Evolutionary conservation across 2,113 vertebrate genomes (phyloP).

Genomic region (Siphamia tubifer): DNA sequence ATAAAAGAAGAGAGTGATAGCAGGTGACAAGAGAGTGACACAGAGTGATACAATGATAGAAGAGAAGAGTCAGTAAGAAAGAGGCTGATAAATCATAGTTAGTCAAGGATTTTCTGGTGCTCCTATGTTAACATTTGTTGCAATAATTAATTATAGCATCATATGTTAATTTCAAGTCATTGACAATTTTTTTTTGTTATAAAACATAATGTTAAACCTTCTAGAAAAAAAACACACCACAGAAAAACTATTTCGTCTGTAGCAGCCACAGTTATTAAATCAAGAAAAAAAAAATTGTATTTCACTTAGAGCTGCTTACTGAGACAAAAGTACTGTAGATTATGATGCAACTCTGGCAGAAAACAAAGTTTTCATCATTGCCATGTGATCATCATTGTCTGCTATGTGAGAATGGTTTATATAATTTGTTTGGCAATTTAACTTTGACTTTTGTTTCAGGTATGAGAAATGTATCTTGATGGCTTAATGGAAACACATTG

Average conservation of each 20-base stretch:
- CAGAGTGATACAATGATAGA: slow-evolving; percentile 19
- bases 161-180: too few species aligned
- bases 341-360: slow-evolving; percentile 4
- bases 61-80: slow-evolving; percentile 6
- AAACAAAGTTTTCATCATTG: slow-evolving; percentile 15
- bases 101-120: slow-evolving; percentile 9
- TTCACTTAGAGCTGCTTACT: background rate
- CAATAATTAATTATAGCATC: background rate
- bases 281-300: too few species aligned
- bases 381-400: slow-evolving; percentile 22
- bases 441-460: too few species aligned
- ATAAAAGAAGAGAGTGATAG: slow-evolving; percentile 4
- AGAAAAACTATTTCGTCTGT: too few species aligned
- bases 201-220: too few species aligned
- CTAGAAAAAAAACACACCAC: too few species aligned
- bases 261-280: too few species aligned
- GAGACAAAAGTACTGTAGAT: background rate
- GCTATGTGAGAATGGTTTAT: slow-evolving; percentile 16
- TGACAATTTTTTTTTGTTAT: too few species aligned
- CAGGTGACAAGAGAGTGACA: slow-evolving; percentile 21
- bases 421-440: background rate
- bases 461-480: slow-evolving; percentile 16
- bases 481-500: background rate
- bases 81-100: slow-evolving; percentile 29
- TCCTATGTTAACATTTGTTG: background rate